Evolutionary conservation across 1,140 invertebrate genomes (phyloP), one percentile per base, ranked within the genome.

Genomic region (Sogatella furcifera): DNA sequence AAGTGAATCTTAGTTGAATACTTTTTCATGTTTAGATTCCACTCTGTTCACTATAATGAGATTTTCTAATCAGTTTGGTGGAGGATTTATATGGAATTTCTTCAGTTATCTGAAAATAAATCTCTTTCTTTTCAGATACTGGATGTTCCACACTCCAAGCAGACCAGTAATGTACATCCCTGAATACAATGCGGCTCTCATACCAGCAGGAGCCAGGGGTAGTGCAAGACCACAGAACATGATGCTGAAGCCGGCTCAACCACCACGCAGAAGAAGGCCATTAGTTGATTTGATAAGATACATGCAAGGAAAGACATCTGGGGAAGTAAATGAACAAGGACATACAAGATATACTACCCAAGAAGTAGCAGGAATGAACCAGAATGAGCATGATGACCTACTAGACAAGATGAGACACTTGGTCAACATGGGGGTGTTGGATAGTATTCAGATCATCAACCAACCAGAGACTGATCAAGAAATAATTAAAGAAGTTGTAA

Each of bases 131-230:
- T 60, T 14, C 31, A 60, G 59, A 28, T 60, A 53, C 52, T 60
- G 59, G 59, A 54, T 60, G 14, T 60, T 60, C 22, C 52, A 55
- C 22, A 55, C 59, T 2, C 59, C 59, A 14, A 2, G 38, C 3
- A 54, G 41, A 44, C 59, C 59, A 2, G 34, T 65, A 14, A 59
- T 65, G 62, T 65, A 65, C 44, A 44, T 65, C 9, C 64, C 64
- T 4, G 62, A 59, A 38, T 62, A 62, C 59, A 59, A 65, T 41
- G 61, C 62, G 3, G 43, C 63, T 38, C 55, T 65, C 9, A 60
- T 65, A 9, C 64, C 64, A 10, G 62, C 61, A 1, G 59, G 24
- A 22, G 43, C 57, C 15, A 22, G 41, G 14, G 62, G 57, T 1
- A 56, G 24, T 31, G 43, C 42, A 17, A 22, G 41, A 21, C 31